phyloP scores from a whole-genome alignment of 1,140 invertebrate genomes.

The Glossosoma conforme region DNA sequence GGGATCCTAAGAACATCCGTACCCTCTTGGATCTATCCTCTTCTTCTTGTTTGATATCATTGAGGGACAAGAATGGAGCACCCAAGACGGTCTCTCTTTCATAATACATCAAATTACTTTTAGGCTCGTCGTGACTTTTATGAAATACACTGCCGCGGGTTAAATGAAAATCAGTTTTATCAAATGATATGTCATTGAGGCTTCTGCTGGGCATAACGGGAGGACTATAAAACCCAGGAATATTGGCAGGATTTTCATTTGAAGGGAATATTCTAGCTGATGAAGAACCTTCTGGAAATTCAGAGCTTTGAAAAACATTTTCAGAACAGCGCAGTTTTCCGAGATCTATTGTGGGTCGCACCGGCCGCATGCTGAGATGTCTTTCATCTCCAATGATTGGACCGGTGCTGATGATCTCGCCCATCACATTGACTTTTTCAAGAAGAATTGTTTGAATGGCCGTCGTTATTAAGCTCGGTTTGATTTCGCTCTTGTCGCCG shows the following conservation, averaged over 20 bases:
- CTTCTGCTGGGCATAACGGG: not conserved
- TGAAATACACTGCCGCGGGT: no score
- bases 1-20: slow-evolving; percentile 7
- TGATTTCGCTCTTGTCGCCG: slow-evolving; percentile 34
- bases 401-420: slow-evolving; percentile 24
- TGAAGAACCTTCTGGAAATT: not conserved
- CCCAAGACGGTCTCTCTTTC: slow-evolving; percentile 29
- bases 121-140: no score
- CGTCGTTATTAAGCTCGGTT: slow-evolving; percentile 42
- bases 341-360: not conserved
- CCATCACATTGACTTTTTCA: slow-evolving; percentile 41
- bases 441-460: slow-evolving; percentile 51
- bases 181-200: no score
- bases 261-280: not conserved
- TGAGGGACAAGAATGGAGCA: slow-evolving; percentile 24
- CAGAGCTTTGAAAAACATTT: not conserved
- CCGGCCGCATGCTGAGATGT: slow-evolving; percentile 12
- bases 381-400: slow-evolving; percentile 28
- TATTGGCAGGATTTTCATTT: no score
- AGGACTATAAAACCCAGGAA: not conserved
- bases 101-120: no score
- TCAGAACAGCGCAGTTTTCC: not conserved
- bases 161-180: no score
- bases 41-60: slow-evolving; percentile 19
- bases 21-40: not conserved